phyloP scores from a whole-genome alignment of 2,113 vertebrate species.

The Crotalus tigris region DNA sequence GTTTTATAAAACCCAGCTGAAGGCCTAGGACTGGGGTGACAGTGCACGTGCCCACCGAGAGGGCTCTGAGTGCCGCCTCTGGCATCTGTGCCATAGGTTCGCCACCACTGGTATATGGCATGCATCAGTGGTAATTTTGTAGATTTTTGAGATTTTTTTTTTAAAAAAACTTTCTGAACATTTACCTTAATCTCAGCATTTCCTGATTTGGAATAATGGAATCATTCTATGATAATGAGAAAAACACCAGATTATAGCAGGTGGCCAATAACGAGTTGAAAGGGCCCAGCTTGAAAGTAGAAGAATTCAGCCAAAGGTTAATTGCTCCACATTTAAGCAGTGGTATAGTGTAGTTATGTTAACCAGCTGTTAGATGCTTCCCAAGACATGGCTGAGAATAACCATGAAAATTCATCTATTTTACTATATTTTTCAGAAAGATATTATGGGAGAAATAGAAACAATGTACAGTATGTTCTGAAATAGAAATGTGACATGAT shows the following conservation, averaged over 20 bases:
- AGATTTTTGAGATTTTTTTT: background rate
- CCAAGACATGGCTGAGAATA: conserved; percentile 49
- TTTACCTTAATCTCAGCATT: conserved; percentile 33
- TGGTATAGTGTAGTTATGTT: conserved; percentile 57
- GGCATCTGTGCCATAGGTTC: too few species aligned
- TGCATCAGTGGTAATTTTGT: background rate
- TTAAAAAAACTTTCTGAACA: conserved; percentile 32
- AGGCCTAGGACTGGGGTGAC: too few species aligned
- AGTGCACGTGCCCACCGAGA: too few species aligned
- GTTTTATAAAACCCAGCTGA: too few species aligned
- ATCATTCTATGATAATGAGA: conserved; percentile 49
- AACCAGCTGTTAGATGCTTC: conserved; percentile 64
- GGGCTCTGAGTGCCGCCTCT: too few species aligned
- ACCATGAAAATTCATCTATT: conserved; percentile 17
- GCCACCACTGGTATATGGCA: background rate
- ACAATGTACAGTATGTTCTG: background rate
- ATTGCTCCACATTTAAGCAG: conserved; percentile 62
- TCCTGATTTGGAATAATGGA: conserved; percentile 41
- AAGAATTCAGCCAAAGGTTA: conserved; percentile 69
- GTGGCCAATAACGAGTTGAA: conserved; percentile 52
- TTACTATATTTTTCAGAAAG: background rate
- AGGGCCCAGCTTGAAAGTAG: conserved; percentile 38
- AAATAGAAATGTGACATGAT: background rate
- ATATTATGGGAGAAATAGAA: conserved; percentile 14
- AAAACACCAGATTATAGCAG: conserved; percentile 56